Evolutionary conservation across 2,797 vertebrate species (phyloP).

Genomic region (Urophycis tenuis): DNA sequence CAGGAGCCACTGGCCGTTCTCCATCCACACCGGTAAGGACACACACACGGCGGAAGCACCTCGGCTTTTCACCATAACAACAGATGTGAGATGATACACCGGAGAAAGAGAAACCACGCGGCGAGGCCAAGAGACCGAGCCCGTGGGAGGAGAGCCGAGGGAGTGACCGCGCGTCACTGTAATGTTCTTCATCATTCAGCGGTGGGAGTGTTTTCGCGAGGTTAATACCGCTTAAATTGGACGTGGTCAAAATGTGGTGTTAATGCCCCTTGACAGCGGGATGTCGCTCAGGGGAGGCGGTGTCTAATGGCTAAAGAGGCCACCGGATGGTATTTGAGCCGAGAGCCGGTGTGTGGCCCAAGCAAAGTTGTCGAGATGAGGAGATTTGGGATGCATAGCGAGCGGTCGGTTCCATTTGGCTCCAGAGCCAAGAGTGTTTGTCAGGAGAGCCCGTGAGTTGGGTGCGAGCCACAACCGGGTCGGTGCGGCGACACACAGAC

Average conservation of each 20-base stretch:
- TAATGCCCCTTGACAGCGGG: neutral
- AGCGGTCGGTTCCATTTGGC: neutral
- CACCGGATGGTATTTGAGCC: neutral
- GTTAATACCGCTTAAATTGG: neutral
- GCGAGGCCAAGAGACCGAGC: too few relatives aligned
- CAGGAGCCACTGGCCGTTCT: slow-evolving; percentile 50
- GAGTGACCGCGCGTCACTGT: neutral
- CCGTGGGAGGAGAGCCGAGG: neutral
- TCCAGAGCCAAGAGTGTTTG: neutral
- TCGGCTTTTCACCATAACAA: neutral
- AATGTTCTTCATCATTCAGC: neutral
- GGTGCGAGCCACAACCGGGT: neutral
- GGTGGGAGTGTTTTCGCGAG: neutral
- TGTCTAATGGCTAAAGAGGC: neutral
- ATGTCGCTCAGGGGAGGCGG: neutral
- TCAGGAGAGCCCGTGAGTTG: neutral
- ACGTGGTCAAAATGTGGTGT: neutral
- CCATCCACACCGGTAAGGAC: slow-evolving; percentile 59
- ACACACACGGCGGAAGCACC: neutral
- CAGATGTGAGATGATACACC: neutral
- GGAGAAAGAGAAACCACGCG: neutral
- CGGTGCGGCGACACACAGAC: neutral
- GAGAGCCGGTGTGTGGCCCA: neutral
- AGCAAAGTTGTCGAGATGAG: neutral
- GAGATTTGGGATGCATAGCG: neutral